Evolutionary conservation across 2,888 invertebrate species (phyloP).

Genomic region (Lobophora halterata): DNA sequence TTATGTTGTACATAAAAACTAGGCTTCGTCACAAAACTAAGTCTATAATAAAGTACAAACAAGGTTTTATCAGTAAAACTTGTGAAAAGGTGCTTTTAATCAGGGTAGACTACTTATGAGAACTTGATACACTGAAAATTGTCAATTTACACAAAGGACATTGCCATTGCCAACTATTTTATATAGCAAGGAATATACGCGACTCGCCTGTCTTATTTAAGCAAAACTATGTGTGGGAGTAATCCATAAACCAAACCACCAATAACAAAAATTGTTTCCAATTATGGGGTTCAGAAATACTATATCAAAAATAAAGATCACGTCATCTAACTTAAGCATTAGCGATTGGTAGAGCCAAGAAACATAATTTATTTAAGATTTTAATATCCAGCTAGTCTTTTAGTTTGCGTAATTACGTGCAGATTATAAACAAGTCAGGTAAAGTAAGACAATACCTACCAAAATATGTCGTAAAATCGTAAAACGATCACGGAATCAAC

Average conservation of each 20-base stretch:
- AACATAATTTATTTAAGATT: too few relatives aligned
- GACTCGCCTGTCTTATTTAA: too few relatives aligned
- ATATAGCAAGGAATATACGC: too few relatives aligned
- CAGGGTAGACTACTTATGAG: constrained; percentile 31
- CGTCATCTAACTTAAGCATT: not conserved
- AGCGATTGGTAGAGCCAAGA: too few relatives aligned
- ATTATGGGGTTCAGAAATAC: not conserved
- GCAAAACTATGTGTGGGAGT: too few relatives aligned
- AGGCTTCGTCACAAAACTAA: not conserved
- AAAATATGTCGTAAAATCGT: too few relatives aligned
- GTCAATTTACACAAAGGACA: constrained; percentile 47
- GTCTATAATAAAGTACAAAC: not conserved
- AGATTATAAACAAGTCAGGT: too few relatives aligned
- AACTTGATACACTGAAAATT: constrained; percentile 25
- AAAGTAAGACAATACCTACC: too few relatives aligned
- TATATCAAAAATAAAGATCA: not conserved
- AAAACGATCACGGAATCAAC: too few relatives aligned
- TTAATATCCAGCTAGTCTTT: too few relatives aligned
- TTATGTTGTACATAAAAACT: not conserved
- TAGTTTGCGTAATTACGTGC: too few relatives aligned
- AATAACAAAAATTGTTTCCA: constrained; percentile 1
- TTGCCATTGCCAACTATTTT: constrained; percentile 9
- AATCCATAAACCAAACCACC: too few relatives aligned
- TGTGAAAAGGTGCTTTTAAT: constrained; percentile 25
- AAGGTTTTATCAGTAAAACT: not conserved